These are phyloP conservation scores for Spialia ferax DNA, from an alignment of 2,888 invertebrate species.

Conservation along the genomic window DNA sequence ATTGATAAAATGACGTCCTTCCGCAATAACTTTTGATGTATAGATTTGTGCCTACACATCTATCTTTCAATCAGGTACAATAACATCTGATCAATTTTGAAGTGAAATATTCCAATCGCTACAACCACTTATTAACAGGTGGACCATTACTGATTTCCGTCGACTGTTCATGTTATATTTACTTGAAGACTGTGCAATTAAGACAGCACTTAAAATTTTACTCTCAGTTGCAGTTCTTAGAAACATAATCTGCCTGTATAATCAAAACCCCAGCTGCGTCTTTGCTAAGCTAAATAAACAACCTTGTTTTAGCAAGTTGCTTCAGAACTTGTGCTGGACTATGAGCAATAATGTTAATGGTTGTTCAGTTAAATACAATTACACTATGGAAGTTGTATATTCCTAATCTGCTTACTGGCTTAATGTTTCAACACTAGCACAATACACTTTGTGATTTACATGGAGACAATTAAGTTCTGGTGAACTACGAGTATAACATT, in stretches of 20 bases:
- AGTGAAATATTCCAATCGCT: background rate
- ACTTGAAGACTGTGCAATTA: background rate
- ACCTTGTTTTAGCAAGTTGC: conserved; percentile 23
- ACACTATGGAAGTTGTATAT: conserved; percentile 20
- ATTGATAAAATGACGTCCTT: background rate
- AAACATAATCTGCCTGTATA: conserved; percentile 20
- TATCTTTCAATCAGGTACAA: background rate
- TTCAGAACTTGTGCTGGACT: conserved; percentile 24
- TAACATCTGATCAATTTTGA: background rate
- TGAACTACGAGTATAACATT: background rate
- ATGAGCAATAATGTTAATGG: conserved; percentile 20
- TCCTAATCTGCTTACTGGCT: conserved; percentile 29
- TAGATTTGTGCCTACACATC: too few species aligned
- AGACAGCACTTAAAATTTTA: conserved; percentile 9
- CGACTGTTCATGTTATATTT: background rate
- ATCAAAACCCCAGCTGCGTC: conserved; percentile 14
- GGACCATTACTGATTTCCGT: background rate
- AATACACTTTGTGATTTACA: background rate
- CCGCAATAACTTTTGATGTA: too few species aligned
- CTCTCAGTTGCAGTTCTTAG: conserved; percentile 23
- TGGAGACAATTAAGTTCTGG: background rate
- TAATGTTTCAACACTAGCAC: conserved; percentile 14
- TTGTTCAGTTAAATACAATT: conserved; percentile 14
- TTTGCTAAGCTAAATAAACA: conserved; percentile 30
- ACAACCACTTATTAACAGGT: conserved; percentile 6